A percentile compares a stretch with the other conserved stretches of the same genome.
These are phyloP conservation scores for Ataeniobius toweri DNA, from an alignment of 2,797 vertebrate species.

Conservation along the genomic window DNA sequence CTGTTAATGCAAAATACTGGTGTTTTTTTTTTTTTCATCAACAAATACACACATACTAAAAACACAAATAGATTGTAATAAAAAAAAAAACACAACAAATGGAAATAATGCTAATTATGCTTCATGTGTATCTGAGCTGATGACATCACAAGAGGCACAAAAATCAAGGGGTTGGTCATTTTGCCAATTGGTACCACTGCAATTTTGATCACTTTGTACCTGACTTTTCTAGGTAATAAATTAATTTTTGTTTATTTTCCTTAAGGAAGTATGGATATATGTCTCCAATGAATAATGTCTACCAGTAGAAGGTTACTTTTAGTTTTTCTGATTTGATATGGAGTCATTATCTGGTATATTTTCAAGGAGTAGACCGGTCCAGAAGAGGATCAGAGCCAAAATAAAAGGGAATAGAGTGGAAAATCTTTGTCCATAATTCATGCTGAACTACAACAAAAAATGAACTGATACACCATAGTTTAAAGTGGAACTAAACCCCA, in stretches of 20 bases:
- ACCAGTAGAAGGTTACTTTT: not conserved
- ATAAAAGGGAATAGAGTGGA: no score
- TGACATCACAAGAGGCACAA: not conserved
- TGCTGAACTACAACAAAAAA: not conserved
- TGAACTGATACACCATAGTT: not conserved
- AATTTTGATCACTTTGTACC: not conserved
- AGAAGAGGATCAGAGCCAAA: not conserved
- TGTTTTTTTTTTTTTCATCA: not conserved
- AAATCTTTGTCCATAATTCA: not conserved
- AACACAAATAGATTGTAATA: not conserved
- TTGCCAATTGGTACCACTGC: not conserved
- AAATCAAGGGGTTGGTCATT: not conserved
- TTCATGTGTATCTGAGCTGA: not conserved
- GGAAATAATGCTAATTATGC: not conserved
- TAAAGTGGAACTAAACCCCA: no score
- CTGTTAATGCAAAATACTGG: not conserved
- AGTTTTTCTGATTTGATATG: not conserved
- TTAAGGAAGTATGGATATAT: not conserved
- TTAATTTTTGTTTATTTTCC: not conserved
- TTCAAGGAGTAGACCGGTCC: not conserved
- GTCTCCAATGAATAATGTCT: not conserved
- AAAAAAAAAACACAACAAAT: no score
- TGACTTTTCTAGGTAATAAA: not conserved
- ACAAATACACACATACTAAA: not conserved
- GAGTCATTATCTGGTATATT: not conserved